A percentile compares a stretch with the other conserved stretches of the same genome.
Evolutionary conservation across 2,797 vertebrate genomes (phyloP).

Genomic region (Lagodon rhomboides): DNA sequence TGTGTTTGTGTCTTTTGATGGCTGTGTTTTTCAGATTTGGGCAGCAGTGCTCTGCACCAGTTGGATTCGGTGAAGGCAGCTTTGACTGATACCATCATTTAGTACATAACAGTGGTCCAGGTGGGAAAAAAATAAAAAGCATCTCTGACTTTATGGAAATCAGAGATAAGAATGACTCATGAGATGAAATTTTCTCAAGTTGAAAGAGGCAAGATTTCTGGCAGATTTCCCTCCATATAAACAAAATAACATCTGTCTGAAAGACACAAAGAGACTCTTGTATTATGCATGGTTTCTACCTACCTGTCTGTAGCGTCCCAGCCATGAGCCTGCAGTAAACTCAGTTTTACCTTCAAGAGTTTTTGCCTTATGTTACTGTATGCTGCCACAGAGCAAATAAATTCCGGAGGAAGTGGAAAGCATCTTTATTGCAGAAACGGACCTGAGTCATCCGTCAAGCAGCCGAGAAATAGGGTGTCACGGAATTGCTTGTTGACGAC

Average conservation of each 20-base stretch:
- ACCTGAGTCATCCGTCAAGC: constrained; percentile 23
- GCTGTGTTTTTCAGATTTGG: background rate
- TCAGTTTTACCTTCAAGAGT: constrained; percentile 3
- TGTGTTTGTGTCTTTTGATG: too few relatives aligned
- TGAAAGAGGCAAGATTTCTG: background rate
- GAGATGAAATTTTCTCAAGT: background rate
- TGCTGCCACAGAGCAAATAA: background rate
- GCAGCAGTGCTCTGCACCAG: background rate
- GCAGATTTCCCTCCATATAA: background rate
- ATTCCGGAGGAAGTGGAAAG: background rate
- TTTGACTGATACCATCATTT: background rate
- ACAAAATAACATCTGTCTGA: constrained; percentile 4
- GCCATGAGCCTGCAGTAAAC: background rate
- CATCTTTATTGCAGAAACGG: constrained; percentile 18
- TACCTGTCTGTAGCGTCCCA: background rate
- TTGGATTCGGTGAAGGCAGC: background rate
- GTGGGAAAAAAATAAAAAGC: background rate
- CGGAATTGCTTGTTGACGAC: background rate
- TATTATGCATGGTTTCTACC: background rate
- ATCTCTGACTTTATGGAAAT: background rate
- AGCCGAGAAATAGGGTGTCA: constrained; percentile 14
- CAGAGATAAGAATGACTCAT: background rate
- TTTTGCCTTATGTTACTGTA: constrained; percentile 1
- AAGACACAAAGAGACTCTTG: background rate
- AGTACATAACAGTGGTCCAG: background rate